phyloP scores from a whole-genome alignment of 2,113 vertebrate species.

The Hystrix brachyura region DNA sequence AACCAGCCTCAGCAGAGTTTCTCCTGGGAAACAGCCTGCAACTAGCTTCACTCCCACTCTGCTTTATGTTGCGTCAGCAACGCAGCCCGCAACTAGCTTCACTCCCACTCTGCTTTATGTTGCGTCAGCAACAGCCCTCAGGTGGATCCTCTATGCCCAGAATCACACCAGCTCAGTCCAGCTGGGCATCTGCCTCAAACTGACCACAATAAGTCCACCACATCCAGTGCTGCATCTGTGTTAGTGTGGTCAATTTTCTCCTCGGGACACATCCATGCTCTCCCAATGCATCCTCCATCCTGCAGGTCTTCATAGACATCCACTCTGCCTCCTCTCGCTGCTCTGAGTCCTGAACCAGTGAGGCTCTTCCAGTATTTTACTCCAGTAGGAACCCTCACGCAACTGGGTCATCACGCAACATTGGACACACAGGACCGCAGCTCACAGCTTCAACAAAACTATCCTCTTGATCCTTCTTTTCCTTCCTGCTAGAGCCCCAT shows the following conservation, averaged over 20 bases:
- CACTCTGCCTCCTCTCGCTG: not conserved
- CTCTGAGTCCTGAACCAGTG: not conserved
- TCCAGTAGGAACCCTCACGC: not conserved
- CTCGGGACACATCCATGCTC: not conserved
- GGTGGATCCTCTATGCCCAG: too few species aligned
- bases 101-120: too few species aligned
- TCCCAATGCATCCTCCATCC: not conserved
- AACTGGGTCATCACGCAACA: not conserved
- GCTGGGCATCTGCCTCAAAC: too few species aligned
- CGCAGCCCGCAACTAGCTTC: too few species aligned
- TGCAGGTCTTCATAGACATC: not conserved
- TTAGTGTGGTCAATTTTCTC: not conserved
- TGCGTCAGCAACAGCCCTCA: too few species aligned
- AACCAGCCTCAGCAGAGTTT: too few species aligned
- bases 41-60: too few species aligned
- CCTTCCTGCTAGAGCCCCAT: not conserved
- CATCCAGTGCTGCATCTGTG: not conserved
- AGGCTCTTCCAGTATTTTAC: not conserved
- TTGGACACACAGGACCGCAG: not conserved
- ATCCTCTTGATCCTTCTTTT: not conserved
- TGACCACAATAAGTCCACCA: too few species aligned
- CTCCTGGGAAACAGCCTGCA: too few species aligned
- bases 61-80: too few species aligned
- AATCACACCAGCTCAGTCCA: too few species aligned
- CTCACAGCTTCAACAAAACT: not conserved